phyloP scores from a whole-genome alignment of 2,888 invertebrate species.

The Scaptomyza flava region DNA sequence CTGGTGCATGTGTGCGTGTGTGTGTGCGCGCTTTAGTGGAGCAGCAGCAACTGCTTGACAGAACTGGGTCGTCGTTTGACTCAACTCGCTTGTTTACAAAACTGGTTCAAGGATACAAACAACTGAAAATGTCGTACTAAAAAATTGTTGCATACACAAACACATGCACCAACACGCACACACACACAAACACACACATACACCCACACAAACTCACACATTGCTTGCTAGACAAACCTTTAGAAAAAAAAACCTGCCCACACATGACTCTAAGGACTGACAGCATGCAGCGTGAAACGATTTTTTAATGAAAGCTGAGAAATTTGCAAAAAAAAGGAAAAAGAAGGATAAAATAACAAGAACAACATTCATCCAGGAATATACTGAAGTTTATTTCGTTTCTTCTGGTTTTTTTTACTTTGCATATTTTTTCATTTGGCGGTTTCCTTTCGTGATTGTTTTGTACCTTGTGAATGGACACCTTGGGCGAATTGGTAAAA shows the following conservation, averaged over 20 bases:
- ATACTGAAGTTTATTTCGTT: slow-evolving; percentile 10
- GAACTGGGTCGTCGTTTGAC: slow-evolving; percentile 57
- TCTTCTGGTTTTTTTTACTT: background rate
- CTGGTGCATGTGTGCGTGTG: slow-evolving; percentile 19
- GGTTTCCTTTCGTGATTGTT: slow-evolving; percentile 42
- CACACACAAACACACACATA: background rate
- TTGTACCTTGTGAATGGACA: slow-evolving; percentile 43
- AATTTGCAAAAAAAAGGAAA: slow-evolving; percentile 35
- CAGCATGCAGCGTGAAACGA: slow-evolving; percentile 54
- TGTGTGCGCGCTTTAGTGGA: slow-evolving; percentile 8
- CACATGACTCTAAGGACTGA: slow-evolving; percentile 47
- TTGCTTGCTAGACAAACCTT: slow-evolving; percentile 27
- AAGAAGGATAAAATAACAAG: slow-evolving; percentile 1
- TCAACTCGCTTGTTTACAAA: slow-evolving; percentile 45
- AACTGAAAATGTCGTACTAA: slow-evolving; percentile 68
- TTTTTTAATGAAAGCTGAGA: slow-evolving; percentile 65
- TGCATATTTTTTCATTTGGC: slow-evolving; percentile 4
- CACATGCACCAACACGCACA: slow-evolving; percentile 9
- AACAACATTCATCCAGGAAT: background rate
- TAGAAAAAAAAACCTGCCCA: slow-evolving; percentile 28
- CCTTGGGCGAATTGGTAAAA: slow-evolving; percentile 40
- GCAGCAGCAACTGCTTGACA: slow-evolving; percentile 55
- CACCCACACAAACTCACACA: slow-evolving; percentile 5
- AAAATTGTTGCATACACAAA: slow-evolving; percentile 24
- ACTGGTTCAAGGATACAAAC: slow-evolving; percentile 77